A percentile compares a stretch with the other conserved stretches of the same genome.
phyloP scores from a whole-genome alignment of 2,888 invertebrate species.

The Prosapia bicincta region DNA sequence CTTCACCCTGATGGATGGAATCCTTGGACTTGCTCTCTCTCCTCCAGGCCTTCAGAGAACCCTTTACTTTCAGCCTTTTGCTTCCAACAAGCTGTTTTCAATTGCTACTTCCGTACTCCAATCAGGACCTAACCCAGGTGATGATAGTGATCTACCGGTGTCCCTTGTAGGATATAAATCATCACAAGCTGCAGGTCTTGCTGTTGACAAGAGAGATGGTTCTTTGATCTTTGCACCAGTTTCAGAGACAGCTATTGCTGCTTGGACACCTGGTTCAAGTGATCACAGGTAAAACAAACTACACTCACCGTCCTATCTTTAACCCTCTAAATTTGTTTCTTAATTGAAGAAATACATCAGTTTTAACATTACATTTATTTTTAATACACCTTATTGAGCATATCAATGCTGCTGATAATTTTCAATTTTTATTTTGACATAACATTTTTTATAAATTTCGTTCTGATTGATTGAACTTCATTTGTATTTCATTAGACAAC shows the following conservation, averaged over 20 bases:
- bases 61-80: conserved; percentile 70
- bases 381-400: no score
- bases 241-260: conserved; percentile 74
- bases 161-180: conserved; percentile 77
- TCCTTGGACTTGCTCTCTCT: conserved; percentile 67
- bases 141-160: conserved; percentile 68
- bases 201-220: conserved; percentile 67
- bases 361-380: no score
- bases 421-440: no score
- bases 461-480: no score
- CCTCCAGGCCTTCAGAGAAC: conserved; percentile 51
- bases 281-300: conserved; percentile 62
- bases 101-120: conserved; percentile 69
- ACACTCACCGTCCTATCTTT: no score
- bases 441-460: no score
- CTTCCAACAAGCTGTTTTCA: conserved; percentile 73
- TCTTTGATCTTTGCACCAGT: conserved; percentile 75
- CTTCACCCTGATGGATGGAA: conserved; percentile 71
- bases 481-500: no score
- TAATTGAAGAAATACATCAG: no score
- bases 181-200: conserved; percentile 74
- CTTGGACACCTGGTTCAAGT: conserved; percentile 72
- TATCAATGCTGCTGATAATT: no score
- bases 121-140: conserved; percentile 64
- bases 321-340: no score